These are phyloP conservation scores for Camponotus fellah DNA, from an alignment of 2,888 invertebrate species.

Conservation along the genomic window DNA sequence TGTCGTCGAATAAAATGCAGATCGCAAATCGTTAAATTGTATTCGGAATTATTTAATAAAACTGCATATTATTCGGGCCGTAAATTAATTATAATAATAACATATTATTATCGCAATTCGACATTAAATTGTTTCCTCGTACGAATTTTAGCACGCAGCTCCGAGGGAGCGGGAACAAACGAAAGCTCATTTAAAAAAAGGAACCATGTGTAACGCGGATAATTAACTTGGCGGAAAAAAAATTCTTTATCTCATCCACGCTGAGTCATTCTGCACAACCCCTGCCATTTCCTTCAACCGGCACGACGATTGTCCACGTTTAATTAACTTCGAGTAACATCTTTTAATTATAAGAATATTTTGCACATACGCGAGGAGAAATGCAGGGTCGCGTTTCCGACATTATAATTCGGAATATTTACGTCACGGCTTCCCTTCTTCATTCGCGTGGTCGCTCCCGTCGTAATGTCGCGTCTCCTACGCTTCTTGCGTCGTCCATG, in stretches of 20 bases:
- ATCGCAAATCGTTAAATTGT: conserved; percentile 38
- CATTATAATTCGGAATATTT: conserved; percentile 72
- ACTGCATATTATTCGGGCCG: conserved; percentile 40
- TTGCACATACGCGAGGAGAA: conserved; percentile 55
- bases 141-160: background rate
- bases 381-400: conserved; percentile 65
- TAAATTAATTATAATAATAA: conserved; percentile 40
- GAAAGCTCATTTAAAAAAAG: conserved; percentile 63
- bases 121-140: conserved; percentile 18
- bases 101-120: conserved; percentile 23
- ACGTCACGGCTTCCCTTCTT: conserved; percentile 46
- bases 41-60: conserved; percentile 32
- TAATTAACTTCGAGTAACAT: conserved; percentile 83
- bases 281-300: conserved; percentile 37
- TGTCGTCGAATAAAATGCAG: conserved; percentile 21
- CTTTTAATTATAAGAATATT: conserved; percentile 81
- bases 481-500: conserved; percentile 7
- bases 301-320: conserved; percentile 68
- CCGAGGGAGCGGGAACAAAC: conserved; percentile 1
- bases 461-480: conserved; percentile 4
- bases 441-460: conserved; percentile 7
- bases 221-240: conserved; percentile 81
- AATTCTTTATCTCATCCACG: conserved; percentile 74
- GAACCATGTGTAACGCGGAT: conserved; percentile 70
- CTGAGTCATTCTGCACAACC: conserved; percentile 20